phyloP scores from a whole-genome alignment of 2,113 vertebrate genomes.

The Paraplagusia blochii region DNA sequence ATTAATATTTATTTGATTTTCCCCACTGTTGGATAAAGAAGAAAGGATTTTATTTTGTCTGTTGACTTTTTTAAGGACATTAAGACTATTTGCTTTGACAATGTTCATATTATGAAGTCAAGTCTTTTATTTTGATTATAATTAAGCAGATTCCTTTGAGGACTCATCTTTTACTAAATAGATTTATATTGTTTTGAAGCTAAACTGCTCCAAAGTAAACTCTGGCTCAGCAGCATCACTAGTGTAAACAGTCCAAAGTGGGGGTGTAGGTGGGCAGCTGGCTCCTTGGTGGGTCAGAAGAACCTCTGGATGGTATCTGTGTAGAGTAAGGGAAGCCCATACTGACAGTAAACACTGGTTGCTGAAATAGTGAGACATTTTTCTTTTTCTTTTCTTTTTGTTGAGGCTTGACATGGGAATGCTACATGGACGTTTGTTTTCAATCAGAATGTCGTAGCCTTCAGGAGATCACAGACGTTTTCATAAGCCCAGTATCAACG shows the following conservation, averaged over 20 bases:
- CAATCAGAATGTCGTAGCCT: neutral
- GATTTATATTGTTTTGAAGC: constrained; percentile 42
- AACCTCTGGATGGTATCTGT: constrained; percentile 31
- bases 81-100: too few species aligned
- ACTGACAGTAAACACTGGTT: constrained; percentile 29
- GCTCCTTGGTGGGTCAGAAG: constrained; percentile 17
- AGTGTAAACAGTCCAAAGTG: constrained; percentile 31
- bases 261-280: constrained; percentile 16
- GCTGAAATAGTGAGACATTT: neutral
- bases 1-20: too few species aligned
- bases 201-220: constrained; percentile 33
- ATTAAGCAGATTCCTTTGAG: constrained; percentile 34
- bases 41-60: too few species aligned
- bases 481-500: neutral
- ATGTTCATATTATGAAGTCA: too few species aligned
- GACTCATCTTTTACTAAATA: constrained; percentile 48
- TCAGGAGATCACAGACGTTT: neutral
- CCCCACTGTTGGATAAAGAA: too few species aligned
- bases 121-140: constrained; percentile 14
- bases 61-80: too few species aligned
- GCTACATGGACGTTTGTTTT: constrained; percentile 20
- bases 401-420: constrained; percentile 1
- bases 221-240: constrained; percentile 2
- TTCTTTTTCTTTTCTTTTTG: neutral
- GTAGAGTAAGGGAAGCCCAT: neutral